Conservation (phyloP, 2,888 invertebrate species). For the Heliothis peltigera region DNA sequence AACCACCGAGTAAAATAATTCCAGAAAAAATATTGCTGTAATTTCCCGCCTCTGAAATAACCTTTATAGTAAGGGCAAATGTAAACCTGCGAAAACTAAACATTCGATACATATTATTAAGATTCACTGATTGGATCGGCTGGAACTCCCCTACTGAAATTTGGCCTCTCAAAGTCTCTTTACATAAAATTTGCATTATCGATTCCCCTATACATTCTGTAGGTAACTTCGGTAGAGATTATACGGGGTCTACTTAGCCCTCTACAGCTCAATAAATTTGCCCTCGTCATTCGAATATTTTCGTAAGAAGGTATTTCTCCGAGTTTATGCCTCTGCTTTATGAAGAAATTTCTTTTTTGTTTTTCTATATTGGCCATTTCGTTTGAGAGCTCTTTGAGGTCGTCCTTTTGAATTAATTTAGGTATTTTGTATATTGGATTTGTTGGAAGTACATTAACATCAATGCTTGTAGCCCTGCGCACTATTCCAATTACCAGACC, state of each 20-base stretch:
- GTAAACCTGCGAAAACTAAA: constrained; percentile 77
- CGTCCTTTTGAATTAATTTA: background rate
- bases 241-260: constrained; percentile 71
- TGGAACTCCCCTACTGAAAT: constrained; percentile 73
- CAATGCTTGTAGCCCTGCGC: background rate
- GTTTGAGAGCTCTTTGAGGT: constrained; percentile 1
- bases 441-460: background rate
- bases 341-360: constrained; percentile 55
- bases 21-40: no score
- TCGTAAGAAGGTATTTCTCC: constrained; percentile 58
- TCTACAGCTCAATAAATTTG: constrained; percentile 69
- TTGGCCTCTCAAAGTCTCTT: constrained; percentile 81
- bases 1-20: no score
- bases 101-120: constrained; percentile 85
- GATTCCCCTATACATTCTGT: constrained; percentile 69
- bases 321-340: constrained; percentile 55
- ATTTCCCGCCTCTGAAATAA: no score
- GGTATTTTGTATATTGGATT: background rate
- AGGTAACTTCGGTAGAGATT: constrained; percentile 65
- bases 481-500: background rate
- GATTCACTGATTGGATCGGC: constrained; percentile 76
- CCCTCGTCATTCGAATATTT: constrained; percentile 68
- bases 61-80: constrained; percentile 63
- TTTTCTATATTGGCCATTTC: constrained; percentile 26
- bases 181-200: constrained; percentile 88